phyloP scores from a whole-genome alignment of 1,140 invertebrate genomes.

The Alviniconcha marisindica region DNA sequence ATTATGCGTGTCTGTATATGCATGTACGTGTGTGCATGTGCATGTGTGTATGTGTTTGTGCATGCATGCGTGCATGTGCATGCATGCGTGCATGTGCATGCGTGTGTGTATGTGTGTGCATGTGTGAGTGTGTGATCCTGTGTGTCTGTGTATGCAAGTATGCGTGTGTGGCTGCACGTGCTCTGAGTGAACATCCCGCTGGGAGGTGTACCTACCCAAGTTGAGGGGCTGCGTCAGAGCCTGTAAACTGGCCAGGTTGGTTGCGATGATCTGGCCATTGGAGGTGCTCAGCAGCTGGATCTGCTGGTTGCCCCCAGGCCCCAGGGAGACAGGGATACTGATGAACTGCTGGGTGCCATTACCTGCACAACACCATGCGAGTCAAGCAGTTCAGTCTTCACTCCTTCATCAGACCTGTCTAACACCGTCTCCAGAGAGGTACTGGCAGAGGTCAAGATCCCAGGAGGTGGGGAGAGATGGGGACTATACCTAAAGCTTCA shows the following conservation, averaged over 20 bases:
- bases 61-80: neutral
- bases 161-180: conserved; percentile 51
- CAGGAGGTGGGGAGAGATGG: too few relatives aligned
- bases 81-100: neutral
- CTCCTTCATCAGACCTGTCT: too few relatives aligned
- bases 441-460: neutral
- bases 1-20: conserved; percentile 7
- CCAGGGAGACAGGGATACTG: conserved; percentile 85
- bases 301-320: conserved; percentile 78
- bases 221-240: conserved; percentile 82
- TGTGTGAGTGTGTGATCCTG: conserved; percentile 49
- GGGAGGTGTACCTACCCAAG: too few relatives aligned
- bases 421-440: too few relatives aligned
- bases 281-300: conserved; percentile 76
- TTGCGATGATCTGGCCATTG: conserved; percentile 88
- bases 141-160: conserved; percentile 51
- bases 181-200: too few relatives aligned
- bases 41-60: conserved; percentile 32
- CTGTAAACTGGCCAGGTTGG: conserved; percentile 88
- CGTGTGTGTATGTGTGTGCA: conserved; percentile 35
- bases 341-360: conserved; percentile 95
- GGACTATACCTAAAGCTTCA: too few relatives aligned
- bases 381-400: too few relatives aligned
- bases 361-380: conserved; percentile 81
- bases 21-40: conserved; percentile 21